These are phyloP conservation scores for Montipora sp. DNA, from an alignment of 64 coral and sea anemone genomes.

Conservation along the genomic window DNA sequence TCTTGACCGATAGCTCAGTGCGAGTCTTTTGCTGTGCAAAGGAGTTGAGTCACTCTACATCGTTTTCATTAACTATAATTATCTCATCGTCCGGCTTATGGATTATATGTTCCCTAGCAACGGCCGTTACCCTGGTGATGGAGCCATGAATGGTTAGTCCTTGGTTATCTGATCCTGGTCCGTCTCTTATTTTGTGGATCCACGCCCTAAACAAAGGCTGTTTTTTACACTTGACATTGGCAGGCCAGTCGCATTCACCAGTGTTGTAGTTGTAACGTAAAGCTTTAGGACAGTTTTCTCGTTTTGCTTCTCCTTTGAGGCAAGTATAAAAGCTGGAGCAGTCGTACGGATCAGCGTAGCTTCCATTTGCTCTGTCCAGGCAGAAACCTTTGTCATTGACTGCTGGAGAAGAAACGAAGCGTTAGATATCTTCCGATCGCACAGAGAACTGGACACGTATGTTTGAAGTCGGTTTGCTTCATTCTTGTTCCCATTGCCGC, in stretches of 20 bases:
- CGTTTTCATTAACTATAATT: conserved; percentile 1
- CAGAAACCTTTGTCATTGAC: conserved; percentile 21
- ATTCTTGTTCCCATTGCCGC: too few relatives aligned
- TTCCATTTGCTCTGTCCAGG: background rate
- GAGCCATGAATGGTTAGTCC: conserved; percentile 11
- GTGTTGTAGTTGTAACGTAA: conserved; percentile 40
- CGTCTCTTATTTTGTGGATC: background rate
- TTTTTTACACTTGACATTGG: conserved; percentile 15
- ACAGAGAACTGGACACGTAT: background rate
- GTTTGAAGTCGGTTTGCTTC: too few relatives aligned
- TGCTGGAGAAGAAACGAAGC: background rate
- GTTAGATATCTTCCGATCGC: background rate
- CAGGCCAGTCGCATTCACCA: conserved; percentile 42
- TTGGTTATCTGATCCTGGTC: background rate
- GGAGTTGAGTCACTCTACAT: background rate
- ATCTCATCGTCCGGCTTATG: conserved; percentile 8
- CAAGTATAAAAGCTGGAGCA: conserved; percentile 29
- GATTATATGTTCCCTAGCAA: conserved; percentile 14
- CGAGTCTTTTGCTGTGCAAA: background rate
- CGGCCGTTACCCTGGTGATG: conserved; percentile 20
- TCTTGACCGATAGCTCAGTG: background rate
- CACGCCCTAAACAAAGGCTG: background rate
- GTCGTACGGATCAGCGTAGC: conserved; percentile 39
- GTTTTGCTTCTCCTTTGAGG: background rate
- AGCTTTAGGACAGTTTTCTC: conserved; percentile 17